Evolutionary conservation across 2,888 invertebrate genomes (phyloP).

Genomic region (Nomada ruficornis): DNA sequence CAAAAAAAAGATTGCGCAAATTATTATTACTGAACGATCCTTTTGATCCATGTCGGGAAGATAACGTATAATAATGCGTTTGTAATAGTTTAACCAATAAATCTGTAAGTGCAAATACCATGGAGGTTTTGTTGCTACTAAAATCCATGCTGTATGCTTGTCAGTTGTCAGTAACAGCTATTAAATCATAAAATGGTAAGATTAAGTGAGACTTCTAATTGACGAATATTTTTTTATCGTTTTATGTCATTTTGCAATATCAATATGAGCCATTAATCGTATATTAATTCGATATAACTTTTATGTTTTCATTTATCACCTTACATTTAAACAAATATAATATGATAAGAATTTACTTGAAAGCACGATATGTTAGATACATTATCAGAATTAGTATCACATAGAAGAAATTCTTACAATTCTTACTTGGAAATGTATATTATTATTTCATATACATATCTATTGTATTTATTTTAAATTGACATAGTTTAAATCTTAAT

Average conservation of each 20-base stretch:
- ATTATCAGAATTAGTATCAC: too few relatives aligned
- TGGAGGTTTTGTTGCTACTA: slow-evolving; percentile 73
- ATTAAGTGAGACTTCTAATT: slow-evolving; percentile 7
- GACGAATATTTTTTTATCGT: not conserved
- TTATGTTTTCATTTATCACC: not conserved
- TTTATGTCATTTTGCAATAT: not conserved
- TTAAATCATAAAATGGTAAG: slow-evolving; percentile 79
- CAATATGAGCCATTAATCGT: not conserved
- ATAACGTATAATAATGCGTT: slow-evolving; percentile 29
- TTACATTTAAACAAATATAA: slow-evolving; percentile 1
- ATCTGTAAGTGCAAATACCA: slow-evolving; percentile 63
- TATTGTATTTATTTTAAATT: too few relatives aligned
- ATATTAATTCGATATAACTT: not conserved
- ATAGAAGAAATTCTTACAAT: not conserved
- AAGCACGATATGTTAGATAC: not conserved
- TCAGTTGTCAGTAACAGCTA: slow-evolving; percentile 69
- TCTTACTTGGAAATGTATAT: not conserved
- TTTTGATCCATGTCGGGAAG: not conserved
- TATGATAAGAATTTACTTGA: not conserved
- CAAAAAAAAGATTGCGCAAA: slow-evolving; percentile 5
- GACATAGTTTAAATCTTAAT: too few relatives aligned
- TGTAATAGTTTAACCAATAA: slow-evolving; percentile 59
- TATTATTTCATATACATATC: not conserved
- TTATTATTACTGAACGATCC: slow-evolving; percentile 15
- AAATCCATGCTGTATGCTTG: slow-evolving; percentile 74